These are phyloP conservation scores for Eurytoma adleriae DNA, from an alignment of 2,888 invertebrate species.

Conservation along the genomic window DNA sequence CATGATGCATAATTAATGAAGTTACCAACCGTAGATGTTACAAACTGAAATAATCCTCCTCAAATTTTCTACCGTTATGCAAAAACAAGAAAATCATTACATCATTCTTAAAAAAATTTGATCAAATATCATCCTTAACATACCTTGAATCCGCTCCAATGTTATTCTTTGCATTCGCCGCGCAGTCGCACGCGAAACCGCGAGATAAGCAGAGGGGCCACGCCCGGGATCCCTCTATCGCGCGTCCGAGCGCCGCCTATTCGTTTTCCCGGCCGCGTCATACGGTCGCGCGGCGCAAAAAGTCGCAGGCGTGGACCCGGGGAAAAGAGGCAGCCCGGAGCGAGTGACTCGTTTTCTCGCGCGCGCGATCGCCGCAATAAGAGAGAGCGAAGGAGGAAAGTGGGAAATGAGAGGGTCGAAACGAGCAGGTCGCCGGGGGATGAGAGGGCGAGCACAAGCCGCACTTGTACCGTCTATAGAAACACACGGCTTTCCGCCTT, in stretches of 20 bases:
- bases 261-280: not conserved
- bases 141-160: not conserved
- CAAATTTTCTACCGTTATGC: too few relatives aligned
- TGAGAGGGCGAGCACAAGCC: slow-evolving; percentile 53
- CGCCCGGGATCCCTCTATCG: not conserved
- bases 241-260: not conserved
- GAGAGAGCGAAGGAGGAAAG: slow-evolving; percentile 53
- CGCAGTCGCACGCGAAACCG: slow-evolving; percentile 35
- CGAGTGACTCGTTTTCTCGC: too few relatives aligned
- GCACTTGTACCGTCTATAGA: slow-evolving; percentile 59
- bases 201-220: slow-evolving; percentile 35
- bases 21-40: too few relatives aligned
- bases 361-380: slow-evolving; percentile 31
- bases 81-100: too few relatives aligned
- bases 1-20: too few relatives aligned
- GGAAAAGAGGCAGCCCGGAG: too few relatives aligned
- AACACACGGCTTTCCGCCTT: slow-evolving; percentile 57
- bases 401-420: slow-evolving; percentile 27
- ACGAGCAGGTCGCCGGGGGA: not conserved
- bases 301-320: too few relatives aligned
- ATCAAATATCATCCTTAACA: not conserved
- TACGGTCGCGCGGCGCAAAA: not conserved
- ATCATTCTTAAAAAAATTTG: not conserved
- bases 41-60: too few relatives aligned
- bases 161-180: slow-evolving; percentile 41